Base-by-base conservation (phyloP, 2,888 invertebrate genomes). In the Lepidochrysops patricia region DNA sequence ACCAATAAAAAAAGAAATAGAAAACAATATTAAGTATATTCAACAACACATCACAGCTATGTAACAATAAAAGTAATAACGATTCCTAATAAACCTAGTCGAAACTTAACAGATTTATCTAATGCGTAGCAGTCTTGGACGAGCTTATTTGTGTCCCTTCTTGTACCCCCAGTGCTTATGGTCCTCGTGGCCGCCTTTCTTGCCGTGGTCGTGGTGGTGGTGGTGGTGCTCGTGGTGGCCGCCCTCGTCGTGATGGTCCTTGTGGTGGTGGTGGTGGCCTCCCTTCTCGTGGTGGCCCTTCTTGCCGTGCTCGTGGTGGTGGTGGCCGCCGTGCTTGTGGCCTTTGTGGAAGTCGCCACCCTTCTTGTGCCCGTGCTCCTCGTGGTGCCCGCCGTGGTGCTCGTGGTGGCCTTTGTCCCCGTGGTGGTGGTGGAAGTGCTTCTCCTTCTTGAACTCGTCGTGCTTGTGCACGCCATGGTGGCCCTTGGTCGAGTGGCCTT, bases 361-460 rank as follows among this genome's bases (percentile, higher is more conserved):
- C 83, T 96, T 94, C 82, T 95, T 94, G 84, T 94, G 93, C 57
- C 93, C 94, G 70, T 94, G 93, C 73, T 93, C 93, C 73, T 95
- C 94, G 73, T 95, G 94, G 75, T 93, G 93, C 37, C 91, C 94
- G 60, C 95, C 95, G 73, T 96, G 94, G 69, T 94, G 94, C 74
- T 94, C 94, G 75, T 96, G 94, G 68, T 94, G 94, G 0, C 94
- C 95, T 60, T 92, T 92, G 64, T 94, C 94, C 71, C 95, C 94
- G 72, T 95, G 93, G 73, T 96, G 93, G 70, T 96, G 95, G 77
- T 93, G 95, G 92, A 95, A 96, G 75, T 96, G 94, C 74, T 96
- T 95, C 71, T 96, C 94, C 75, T 96, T 96, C 77, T 95, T 95
- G 82, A 92, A 95, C 82, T 96, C 96, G 79, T 96, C 95, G 67